Base-by-base conservation (phyloP, 92 coral and sea anemone genomes). In the Bergia sp. region DNA sequence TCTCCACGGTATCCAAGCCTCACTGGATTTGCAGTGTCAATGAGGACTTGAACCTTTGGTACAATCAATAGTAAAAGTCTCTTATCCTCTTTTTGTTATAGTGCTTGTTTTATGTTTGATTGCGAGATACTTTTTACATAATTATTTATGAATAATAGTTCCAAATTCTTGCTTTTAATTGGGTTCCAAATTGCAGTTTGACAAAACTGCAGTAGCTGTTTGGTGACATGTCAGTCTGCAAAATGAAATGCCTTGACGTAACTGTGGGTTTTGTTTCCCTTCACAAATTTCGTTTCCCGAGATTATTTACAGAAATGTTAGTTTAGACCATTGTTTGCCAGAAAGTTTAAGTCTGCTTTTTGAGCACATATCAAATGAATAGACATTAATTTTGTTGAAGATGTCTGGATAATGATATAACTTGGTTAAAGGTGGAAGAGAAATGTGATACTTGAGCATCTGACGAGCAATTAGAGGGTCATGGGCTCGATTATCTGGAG, bases 31-130 rank as follows among this genome's bases (percentile, higher is more conserved):
- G n/a, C 45, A 13, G 13, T 84, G 66, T 71, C 79, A 45, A 0
- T 84, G 87, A 84, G 61, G 87, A 84, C 87, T 84, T 84, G 87
- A 84, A 84, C 87, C 79, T 71, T 71, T 84, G 87, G 87, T 23
- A 84, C 87, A 84, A 36, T 11, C 3, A 53, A 80, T 6, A 53
- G 1, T 53, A 50, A 53, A 1, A 50, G 4, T 20, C 55, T 41
- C 16, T 9, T 11, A 29, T 18, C 57, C 8, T 8, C 43, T 29
- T 76, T 15, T 76, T 43, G 7, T 42, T 42, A 41, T 23, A 1
- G 36, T 69, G 75, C 18, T 37, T 39, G 20, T 65, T 71, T 71
- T 21, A 57, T 57, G 65, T 57, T 57, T 57, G 65, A 57, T 57
- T 57, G 10, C 21, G 1, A 12, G 65, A 16, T 57, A 16, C 21